Evolutionary conservation across 2,888 invertebrate species (phyloP), one percentile per base, ranked within the genome.

Genomic region (Napeogenes sylphis): DNA sequence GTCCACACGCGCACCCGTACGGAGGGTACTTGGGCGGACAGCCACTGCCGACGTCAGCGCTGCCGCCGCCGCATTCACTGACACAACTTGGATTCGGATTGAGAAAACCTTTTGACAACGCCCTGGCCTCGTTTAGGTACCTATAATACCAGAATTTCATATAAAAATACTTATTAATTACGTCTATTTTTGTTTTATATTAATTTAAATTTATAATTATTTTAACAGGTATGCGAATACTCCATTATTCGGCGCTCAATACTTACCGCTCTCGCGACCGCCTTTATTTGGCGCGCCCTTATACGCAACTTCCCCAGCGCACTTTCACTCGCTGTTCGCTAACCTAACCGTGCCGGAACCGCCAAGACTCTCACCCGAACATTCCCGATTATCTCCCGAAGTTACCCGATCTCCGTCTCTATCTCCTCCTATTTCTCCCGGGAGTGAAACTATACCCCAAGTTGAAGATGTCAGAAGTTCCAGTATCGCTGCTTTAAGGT

Each of bases 1-100:
- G 97, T 30, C 97, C 97, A 0, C 95, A 96, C 82, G 96, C 94
- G 4, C 97, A 97, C 81, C 97, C 97, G 0, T 97, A 97, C 91
- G 96, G 95, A 82, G 96, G 96, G 1, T 97, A 96, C 82, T 81
- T 96, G 69, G 92, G 94, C 58, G 92, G 92, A 12, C 92, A 91
- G 57, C 92, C 92, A 56, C 90, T 93, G 57, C 92, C 93, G 54
- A 92, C 94, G 55, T 91, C 93, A 4, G 92, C 94, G 55, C 92
- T 95, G 13, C 93, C 95, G 87, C 95, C 73, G 83, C 94, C 74
- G 77, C 95, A 95, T 81, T 95, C 96, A 0, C 94, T 96, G 75
- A 91, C 93, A 33, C 95, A 95, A 74, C 91, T 96, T 65, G 94
- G 95, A 66, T 95, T 96, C 79, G 93, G 94, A 14, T 81, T 95